phyloP scores from a whole-genome alignment of 2,113 vertebrate species.

The Paradisaea rubra region DNA sequence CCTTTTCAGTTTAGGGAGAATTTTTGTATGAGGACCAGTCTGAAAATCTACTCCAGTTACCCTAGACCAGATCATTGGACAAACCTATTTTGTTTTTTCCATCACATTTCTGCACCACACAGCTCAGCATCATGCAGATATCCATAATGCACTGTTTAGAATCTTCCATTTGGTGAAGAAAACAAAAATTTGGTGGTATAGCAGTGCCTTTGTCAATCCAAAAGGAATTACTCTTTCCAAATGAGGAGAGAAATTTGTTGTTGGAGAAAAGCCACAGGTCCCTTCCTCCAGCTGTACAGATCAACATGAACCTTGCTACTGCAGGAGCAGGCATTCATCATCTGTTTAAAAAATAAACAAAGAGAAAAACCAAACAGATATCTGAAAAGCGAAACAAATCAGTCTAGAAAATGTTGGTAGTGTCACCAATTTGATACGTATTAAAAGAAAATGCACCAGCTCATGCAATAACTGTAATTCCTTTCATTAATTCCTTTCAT shows the following conservation, averaged over 20 bases:
- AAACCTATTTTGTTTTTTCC: neutral
- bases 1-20: neutral
- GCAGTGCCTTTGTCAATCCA: neutral
- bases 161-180: neutral
- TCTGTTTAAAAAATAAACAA: neutral
- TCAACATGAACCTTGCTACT: neutral
- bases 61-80: neutral
- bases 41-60: neutral
- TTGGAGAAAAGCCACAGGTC: neutral
- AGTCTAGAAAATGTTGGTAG: neutral
- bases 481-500: neutral
- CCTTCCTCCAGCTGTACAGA: neutral
- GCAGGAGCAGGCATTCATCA: neutral
- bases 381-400: neutral
- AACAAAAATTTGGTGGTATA: neutral
- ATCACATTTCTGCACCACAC: neutral
- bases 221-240: neutral
- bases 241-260: neutral
- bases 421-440: neutral
- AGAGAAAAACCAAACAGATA: neutral
- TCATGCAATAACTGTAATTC: neutral
- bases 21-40: neutral
- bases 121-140: neutral
- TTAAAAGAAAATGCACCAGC: neutral
- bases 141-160: neutral